These are phyloP conservation scores for Dipodomys ordii DNA, from an alignment of 2,113 vertebrate species.

Conservation along the genomic window DNA sequence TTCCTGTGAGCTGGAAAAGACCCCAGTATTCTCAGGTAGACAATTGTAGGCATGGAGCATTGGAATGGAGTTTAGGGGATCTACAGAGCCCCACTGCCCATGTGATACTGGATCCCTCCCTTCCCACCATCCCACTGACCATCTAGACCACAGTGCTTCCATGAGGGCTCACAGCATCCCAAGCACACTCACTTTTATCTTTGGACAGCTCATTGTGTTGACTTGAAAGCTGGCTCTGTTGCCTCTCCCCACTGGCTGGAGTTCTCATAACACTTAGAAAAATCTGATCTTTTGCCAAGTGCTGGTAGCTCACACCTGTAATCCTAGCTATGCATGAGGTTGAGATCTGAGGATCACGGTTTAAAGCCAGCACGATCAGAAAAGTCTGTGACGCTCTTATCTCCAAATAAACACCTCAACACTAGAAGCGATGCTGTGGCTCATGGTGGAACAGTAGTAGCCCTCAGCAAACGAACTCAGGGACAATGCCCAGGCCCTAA, in stretches of 20 bases:
- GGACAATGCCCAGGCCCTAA: no score
- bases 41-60: not conserved
- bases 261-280: not conserved
- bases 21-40: slow-evolving; percentile 97
- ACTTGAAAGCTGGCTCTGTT: not conserved
- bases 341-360: no score
- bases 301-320: no score
- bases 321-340: no score
- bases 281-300: not conserved
- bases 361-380: no score
- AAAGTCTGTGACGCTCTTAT: no score
- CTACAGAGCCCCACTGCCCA: rapidly evolving
- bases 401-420: no score
- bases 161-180: not conserved
- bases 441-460: no score
- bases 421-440: no score
- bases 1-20: slow-evolving; percentile 98
- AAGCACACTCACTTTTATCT: not conserved
- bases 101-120: rapidly evolving
- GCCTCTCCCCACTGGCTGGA: not conserved
- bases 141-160: rapidly evolving
- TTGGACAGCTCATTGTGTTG: not conserved
- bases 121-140: rapidly evolving
- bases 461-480: no score
- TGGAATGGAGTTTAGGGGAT: not conserved